Evolutionary conservation across 2,797 vertebrate species (phyloP).

Genomic region (Tiaroga cobitis): DNA sequence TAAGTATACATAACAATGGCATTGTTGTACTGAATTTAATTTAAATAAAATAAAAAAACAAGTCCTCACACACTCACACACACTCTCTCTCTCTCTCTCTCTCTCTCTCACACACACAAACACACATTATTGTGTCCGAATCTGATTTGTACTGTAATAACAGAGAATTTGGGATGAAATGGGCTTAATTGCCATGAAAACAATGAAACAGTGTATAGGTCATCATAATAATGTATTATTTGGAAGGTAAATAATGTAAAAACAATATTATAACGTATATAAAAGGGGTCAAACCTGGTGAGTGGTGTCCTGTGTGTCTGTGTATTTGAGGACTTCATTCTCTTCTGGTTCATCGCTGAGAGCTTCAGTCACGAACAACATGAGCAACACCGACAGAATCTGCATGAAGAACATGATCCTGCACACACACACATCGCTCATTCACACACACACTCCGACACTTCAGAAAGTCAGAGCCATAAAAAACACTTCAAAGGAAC

Average conservation of each 20-base stretch:
- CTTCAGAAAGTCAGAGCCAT: neutral
- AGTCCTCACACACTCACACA: neutral
- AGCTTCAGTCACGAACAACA: slow-evolving; percentile 17
- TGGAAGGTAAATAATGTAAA: neutral
- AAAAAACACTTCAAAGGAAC: slow-evolving; percentile 11
- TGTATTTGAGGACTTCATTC: neutral
- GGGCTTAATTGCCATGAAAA: neutral
- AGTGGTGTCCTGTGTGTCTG: neutral
- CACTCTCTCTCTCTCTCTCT: no score
- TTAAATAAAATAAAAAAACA: neutral
- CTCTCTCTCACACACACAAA: no score
- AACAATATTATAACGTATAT: neutral
- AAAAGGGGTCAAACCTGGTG: slow-evolving; percentile 12
- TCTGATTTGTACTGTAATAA: neutral
- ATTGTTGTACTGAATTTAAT: neutral
- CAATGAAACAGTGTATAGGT: neutral
- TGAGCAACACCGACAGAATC: slow-evolving; percentile 33
- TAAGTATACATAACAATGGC: neutral
- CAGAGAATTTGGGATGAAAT: neutral
- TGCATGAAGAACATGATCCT: slow-evolving; percentile 39
- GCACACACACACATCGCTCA: neutral
- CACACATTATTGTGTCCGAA: no score
- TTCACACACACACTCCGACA: neutral
- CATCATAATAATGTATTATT: neutral
- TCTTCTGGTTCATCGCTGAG: slow-evolving; percentile 24